Evolutionary conservation across 1,140 invertebrate genomes (phyloP).

Genomic region (Polypedilum vanderplanki): DNA sequence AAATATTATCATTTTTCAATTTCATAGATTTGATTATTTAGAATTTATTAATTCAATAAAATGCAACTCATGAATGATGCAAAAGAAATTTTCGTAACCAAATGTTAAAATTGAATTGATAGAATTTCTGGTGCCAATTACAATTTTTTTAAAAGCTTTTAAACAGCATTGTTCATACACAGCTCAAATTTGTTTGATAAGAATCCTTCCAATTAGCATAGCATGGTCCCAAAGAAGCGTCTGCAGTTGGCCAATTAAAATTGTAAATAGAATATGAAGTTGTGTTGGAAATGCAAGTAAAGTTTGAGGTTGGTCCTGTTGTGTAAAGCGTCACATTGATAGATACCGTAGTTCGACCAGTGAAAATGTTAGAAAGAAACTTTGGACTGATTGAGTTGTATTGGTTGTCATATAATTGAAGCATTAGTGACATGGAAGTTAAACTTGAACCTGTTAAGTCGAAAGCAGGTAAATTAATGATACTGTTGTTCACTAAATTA

Average conservation of each 20-base stretch:
- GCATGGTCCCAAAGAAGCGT: neutral
- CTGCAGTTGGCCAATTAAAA: neutral
- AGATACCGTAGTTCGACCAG: neutral
- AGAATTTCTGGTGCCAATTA: too few species aligned
- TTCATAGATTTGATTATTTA: too few species aligned
- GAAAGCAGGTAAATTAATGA: neutral
- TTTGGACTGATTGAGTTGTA: neutral
- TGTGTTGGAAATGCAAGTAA: neutral
- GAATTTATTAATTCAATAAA: too few species aligned
- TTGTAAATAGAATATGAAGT: neutral
- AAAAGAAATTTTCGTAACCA: too few species aligned
- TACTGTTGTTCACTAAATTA: neutral
- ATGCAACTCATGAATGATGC: too few species aligned
- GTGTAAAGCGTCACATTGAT: neutral
- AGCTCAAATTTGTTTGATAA: neutral
- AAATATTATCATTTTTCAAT: too few species aligned
- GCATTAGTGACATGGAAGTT: neutral
- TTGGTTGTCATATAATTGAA: neutral
- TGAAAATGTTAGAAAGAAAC: neutral
- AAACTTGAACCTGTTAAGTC: neutral
- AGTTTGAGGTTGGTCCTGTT: too few species aligned
- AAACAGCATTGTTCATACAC: too few species aligned
- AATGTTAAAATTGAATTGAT: too few species aligned
- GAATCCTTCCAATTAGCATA: neutral
- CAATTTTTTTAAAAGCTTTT: too few species aligned